A percentile compares a stretch with the other conserved stretches of the same genome.
phyloP scores from a whole-genome alignment of 2,888 invertebrate genomes.

The Brachypterus glaber region DNA sequence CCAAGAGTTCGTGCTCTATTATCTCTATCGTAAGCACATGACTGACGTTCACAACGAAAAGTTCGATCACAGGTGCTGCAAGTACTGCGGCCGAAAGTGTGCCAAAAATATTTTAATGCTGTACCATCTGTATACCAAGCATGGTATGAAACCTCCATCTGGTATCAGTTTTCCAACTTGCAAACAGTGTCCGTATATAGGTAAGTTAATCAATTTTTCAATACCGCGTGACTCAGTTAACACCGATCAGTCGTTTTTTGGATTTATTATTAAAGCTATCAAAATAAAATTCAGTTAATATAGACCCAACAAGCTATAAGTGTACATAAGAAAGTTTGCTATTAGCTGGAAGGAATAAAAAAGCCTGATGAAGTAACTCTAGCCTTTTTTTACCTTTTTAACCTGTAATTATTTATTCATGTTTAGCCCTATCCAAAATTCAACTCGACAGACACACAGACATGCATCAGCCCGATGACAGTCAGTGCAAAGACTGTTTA shows the following conservation, averaged over 20 bases:
- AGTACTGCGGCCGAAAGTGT: constrained; percentile 74
- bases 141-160: constrained; percentile 62
- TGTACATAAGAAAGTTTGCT: too few species aligned
- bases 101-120: constrained; percentile 61
- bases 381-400: too few species aligned
- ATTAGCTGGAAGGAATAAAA: too few species aligned
- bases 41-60: constrained; percentile 71
- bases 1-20: constrained; percentile 66
- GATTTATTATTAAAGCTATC: too few species aligned
- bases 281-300: too few species aligned
- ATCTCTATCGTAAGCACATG: constrained; percentile 71
- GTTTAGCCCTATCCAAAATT: constrained; percentile 55
- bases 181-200: constrained; percentile 60
- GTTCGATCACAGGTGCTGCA: constrained; percentile 68
- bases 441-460: constrained; percentile 62
- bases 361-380: too few species aligned
- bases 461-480: constrained; percentile 47
- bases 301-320: too few species aligned
- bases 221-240: too few species aligned
- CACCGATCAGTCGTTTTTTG: too few species aligned
- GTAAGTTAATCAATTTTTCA: too few species aligned
- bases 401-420: too few species aligned
- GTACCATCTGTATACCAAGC: constrained; percentile 72
- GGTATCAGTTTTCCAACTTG: constrained; percentile 71
- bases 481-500: constrained; percentile 49